Evolutionary conservation across 2,888 invertebrate genomes (phyloP), one percentile per base, ranked within the genome.

Genomic region (Globia sparganii): DNA sequence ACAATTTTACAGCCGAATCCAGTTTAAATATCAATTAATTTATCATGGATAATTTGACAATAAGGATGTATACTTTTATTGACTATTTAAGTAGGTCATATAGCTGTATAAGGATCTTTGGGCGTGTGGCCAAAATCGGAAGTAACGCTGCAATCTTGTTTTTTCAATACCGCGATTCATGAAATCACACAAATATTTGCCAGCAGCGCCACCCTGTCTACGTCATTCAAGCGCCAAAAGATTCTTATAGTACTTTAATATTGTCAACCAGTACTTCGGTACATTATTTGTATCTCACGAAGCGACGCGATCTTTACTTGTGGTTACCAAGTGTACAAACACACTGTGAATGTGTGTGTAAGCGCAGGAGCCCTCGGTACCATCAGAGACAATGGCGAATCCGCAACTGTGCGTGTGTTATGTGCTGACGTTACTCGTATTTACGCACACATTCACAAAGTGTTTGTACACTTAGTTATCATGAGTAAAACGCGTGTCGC

Each of bases 21-120:
- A 71, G 25, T 49, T 69, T 28, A 65, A 75, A 67, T 66, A 56
- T 69, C 59, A 77, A 72, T 72, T 28, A 15, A 72, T 61, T 58
- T 76, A 18, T 37, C 59, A 37, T 28, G 9, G 15, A 46, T 75
- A 28, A 68, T 64, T 80, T 68, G 66, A 40, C 56, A 56, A 25
- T 40, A 49, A 37, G 6, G n/a, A 49, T 72, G 40, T n/a, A 40
- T 5, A 25, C 2, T 0, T 40, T 40, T 53, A n/a, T 59, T 28
- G 4, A 31, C 34, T 28, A n/a, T 9, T 46, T 49, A 56, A 15
- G 25, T 72, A 70, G 43, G 34, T 71, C 21, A 28, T 43, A 58
- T 46, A 31, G 31, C 25, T 31, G 21, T 65, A 21, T 46, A 49
- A 25, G 31, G 31, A 46, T 46, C 28, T 13, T 49, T 49, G 31